Evolutionary conservation across 2,113 vertebrate species (phyloP).

Genomic region (Muscicapa adusta): DNA sequence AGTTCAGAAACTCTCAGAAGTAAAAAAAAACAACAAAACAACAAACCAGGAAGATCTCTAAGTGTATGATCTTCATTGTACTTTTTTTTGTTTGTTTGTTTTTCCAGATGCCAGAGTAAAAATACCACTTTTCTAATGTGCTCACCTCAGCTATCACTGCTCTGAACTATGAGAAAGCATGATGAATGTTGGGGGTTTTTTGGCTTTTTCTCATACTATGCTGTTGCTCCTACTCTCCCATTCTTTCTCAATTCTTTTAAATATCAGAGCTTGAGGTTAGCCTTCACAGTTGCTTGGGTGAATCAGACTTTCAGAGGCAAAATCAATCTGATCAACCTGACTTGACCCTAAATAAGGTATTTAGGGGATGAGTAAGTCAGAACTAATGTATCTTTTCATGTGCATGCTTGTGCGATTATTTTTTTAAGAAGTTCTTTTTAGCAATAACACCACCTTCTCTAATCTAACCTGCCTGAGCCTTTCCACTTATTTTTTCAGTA

Average conservation of each 20-base stretch:
- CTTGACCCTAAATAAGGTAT: constrained; percentile 28
- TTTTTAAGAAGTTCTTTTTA: constrained; percentile 24
- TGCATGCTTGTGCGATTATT: constrained; percentile 17
- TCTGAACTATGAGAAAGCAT: neutral
- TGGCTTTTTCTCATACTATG: neutral
- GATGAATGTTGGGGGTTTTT: neutral
- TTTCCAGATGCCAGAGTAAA: neutral
- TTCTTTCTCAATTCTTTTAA: neutral
- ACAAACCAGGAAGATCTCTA: neutral
- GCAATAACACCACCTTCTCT: neutral
- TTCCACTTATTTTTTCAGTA: neutral
- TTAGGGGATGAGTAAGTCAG: constrained; percentile 44
- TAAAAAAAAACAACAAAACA: neutral
- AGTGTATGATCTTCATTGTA: neutral
- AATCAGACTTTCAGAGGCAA: constrained; percentile 47
- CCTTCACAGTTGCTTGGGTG: neutral
- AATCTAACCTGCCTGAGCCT: neutral
- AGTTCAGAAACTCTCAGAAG: neutral
- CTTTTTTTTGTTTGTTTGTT: neutral
- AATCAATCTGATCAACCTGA: constrained; percentile 6
- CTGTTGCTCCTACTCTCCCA: neutral
- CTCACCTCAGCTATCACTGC: neutral
- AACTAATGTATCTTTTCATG: constrained; percentile 41
- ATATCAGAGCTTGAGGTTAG: neutral
- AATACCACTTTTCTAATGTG: neutral